Evolutionary conservation across 2,797 vertebrate species (phyloP).

Genomic region (Morus bassanus): DNA sequence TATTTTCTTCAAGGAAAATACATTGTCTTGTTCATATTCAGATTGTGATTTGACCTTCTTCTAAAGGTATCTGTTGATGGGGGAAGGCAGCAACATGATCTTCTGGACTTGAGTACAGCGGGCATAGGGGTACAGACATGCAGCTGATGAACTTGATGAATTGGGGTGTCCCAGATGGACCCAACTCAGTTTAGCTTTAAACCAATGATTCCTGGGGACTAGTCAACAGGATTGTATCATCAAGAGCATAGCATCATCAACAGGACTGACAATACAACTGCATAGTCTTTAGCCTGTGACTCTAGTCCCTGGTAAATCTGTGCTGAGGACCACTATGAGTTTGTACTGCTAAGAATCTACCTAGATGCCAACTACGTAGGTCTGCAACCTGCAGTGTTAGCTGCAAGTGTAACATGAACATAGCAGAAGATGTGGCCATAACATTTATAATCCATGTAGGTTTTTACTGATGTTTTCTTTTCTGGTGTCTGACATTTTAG

Average conservation of each 20-base stretch:
- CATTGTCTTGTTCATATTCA: not conserved
- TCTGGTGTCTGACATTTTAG: not conserved
- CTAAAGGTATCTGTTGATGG: not conserved
- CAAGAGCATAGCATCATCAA: not conserved
- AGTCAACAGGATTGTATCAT: not conserved
- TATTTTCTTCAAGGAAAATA: not conserved
- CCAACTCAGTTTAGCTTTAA: not conserved
- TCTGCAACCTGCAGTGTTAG: not conserved
- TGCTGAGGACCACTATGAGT: not conserved
- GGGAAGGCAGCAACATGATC: not conserved
- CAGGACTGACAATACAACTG: accelerated
- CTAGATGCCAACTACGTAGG: not conserved
- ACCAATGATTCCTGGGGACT: not conserved
- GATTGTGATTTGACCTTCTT: not conserved
- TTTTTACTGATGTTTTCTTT: not conserved
- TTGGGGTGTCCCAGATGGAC: not conserved
- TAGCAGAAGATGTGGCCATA: not conserved
- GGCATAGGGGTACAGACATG: not conserved
- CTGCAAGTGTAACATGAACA: not conserved
- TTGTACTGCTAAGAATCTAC: not conserved
- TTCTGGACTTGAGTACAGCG: not conserved
- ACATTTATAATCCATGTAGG: not conserved
- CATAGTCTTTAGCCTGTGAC: not conserved
- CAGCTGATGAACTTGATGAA: not conserved
- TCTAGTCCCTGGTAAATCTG: not conserved